Evolutionary conservation across 2,888 invertebrate genomes (phyloP), one percentile per base, ranked within the genome.

Genomic region (Andrena hattorfiana): DNA sequence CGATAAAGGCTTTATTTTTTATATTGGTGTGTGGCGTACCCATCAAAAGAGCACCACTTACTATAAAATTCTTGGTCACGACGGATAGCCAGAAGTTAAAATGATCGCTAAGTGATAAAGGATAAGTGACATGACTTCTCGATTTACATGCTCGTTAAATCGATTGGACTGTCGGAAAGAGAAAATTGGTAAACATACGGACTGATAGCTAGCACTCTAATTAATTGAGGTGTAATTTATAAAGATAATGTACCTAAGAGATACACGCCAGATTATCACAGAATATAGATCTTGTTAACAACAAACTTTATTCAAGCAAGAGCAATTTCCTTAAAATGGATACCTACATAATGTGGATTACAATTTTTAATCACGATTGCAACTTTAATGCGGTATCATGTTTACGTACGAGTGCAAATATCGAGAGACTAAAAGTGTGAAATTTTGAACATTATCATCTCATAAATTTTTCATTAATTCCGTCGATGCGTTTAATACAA

Each of bases 91-190:
- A 5, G 54, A 56, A 20, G 20, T 26, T 49, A 26, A 60, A 49
- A 71, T 77, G 59, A 78, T 84, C 81, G 78, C 82, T 84, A 42
- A 28, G 64, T 59, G 78, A 78, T 76, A 68, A 81, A 60, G 60
- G 63, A 78, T 78, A 78, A 76, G 67, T 66, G 63, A 71, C 62
- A 30, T 42, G 59, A 51, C 64, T 62, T 69, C 56, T 66, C 64
- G 28, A 72, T 82, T 82, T 76, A 64, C 72, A 73, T 69, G 48
- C 49, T 64, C 56, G 51, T 84, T 66, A 78, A 71, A 42, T 68
- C 68, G 59, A 84, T 74, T 67, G 4, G 48, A 59, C n/a, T 48
- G 26, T 20, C 42, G 32, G 48, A 51, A 49, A 63, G 35, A 26
- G 60, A 20, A 68, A 16, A 26, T 28, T 48, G 49, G 42, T 54